These are phyloP conservation scores for Spinus olivaceus DNA, from an alignment of 2,797 vertebrate genomes.

Conservation along the genomic window DNA sequence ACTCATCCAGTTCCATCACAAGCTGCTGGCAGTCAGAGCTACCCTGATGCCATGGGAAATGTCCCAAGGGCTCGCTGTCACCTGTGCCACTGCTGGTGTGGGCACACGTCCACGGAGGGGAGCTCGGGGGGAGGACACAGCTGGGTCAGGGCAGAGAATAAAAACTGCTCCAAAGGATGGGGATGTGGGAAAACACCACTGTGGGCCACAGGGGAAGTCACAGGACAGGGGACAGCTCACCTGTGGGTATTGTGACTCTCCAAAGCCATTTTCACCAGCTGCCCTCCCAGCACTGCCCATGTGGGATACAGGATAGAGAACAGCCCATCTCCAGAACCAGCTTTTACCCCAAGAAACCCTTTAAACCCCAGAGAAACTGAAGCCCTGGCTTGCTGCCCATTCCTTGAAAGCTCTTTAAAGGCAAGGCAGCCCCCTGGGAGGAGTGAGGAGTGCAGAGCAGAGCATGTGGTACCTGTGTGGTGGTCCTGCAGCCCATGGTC, in stretches of 20 bases:
- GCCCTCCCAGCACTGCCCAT: neutral
- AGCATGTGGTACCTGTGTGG: constrained; percentile 76
- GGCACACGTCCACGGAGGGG: neutral
- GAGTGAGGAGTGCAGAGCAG: neutral
- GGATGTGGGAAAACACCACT: accelerated
- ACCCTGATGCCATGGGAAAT: accelerated
- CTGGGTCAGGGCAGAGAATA: neutral
- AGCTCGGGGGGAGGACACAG: neutral
- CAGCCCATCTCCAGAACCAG: neutral
- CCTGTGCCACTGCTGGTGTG: neutral
- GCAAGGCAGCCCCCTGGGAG: neutral
- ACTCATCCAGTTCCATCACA: accelerated
- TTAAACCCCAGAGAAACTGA: neutral
- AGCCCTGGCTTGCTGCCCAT: neutral
- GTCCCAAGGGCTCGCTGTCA: neutral
- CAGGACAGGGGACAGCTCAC: neutral
- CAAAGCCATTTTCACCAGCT: neutral
- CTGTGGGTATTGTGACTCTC: accelerated
- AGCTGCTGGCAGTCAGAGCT: neutral
- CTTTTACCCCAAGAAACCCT: accelerated
- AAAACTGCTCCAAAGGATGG: neutral
- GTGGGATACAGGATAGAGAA: neutral
- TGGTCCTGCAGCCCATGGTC: constrained; percentile 80
- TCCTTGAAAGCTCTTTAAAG: neutral
- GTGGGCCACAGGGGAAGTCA: neutral